Evolutionary conservation across 1,140 invertebrate species (phyloP).

Genomic region (Dendrolimus punctatus): DNA sequence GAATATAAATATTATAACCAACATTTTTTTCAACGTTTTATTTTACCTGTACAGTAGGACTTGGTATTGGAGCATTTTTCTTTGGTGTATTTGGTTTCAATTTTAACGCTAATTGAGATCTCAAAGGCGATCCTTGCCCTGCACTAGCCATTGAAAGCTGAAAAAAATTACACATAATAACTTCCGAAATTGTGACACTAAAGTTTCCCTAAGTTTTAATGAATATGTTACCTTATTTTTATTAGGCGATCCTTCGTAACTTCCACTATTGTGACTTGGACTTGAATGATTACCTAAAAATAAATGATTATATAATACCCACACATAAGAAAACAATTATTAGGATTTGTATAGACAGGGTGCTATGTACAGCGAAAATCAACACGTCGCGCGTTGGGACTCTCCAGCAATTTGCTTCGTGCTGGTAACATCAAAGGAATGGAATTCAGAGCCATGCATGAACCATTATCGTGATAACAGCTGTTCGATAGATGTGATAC

Average conservation of each 20-base stretch:
- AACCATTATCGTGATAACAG: no score
- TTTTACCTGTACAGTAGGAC: constrained; percentile 63
- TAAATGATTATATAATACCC: background rate
- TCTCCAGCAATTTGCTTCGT: no score
- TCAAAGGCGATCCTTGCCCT: constrained; percentile 75
- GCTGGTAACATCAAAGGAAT: no score
- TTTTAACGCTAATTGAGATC: constrained; percentile 77
- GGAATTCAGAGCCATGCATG: no score
- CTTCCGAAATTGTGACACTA: background rate
- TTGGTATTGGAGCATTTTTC: constrained; percentile 58
- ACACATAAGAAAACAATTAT: no score
- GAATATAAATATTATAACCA: no score
- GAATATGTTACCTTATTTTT: constrained; percentile 44
- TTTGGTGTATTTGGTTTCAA: constrained; percentile 73
- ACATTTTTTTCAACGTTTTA: no score
- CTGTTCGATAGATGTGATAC: no score
- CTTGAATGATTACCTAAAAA: constrained; percentile 47
- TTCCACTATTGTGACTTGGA: constrained; percentile 49
- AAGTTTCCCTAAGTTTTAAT: constrained; percentile 4
- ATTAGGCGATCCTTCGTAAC: constrained; percentile 59
- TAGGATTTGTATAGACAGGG: no score
- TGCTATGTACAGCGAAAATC: no score
- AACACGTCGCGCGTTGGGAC: no score
- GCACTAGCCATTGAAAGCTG: constrained; percentile 65
- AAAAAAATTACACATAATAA: constrained; percentile 14